Evolutionary conservation across 2,797 vertebrate genomes (phyloP).

Genomic region (Rhinogobio ventralis): DNA sequence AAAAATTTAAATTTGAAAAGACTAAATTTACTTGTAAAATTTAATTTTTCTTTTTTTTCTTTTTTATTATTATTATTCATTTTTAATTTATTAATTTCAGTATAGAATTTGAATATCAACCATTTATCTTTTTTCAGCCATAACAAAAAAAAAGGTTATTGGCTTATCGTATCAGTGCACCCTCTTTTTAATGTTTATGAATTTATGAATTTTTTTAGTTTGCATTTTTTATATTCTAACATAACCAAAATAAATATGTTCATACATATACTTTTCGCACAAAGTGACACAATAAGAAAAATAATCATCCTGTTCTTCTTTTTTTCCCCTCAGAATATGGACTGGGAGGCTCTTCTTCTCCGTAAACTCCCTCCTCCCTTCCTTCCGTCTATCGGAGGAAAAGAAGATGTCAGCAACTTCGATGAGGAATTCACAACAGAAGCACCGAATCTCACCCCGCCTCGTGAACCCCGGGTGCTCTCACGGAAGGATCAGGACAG

Average conservation of each 20-base stretch:
- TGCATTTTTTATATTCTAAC: not conserved
- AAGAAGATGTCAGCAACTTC: constrained; percentile 91
- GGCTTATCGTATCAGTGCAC: not conserved
- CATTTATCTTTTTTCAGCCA: not conserved
- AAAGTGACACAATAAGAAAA: not conserved
- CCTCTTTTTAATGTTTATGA: not conserved
- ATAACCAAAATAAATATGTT: not conserved
- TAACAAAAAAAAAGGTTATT: not conserved
- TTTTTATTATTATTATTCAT: not conserved
- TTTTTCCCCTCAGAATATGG: constrained; percentile 74
- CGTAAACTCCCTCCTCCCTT: constrained; percentile 86
- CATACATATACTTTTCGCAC: not conserved
- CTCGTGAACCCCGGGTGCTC: constrained; percentile 83
- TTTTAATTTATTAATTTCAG: not conserved
- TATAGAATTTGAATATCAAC: not conserved
- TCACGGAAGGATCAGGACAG: constrained; percentile 85
- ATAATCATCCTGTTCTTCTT: not conserved
- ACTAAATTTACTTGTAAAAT: not conserved
- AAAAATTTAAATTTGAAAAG: not conserved
- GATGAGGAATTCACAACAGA: constrained; percentile 92
- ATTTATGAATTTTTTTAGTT: not conserved
- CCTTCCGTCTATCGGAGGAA: constrained; percentile 79
- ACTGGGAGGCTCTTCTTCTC: constrained; percentile 86
- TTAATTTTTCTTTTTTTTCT: not conserved
- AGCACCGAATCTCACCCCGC: constrained; percentile 82